Conservation (phyloP, 2,888 invertebrate species). For the Synergus itoensis region DNA sequence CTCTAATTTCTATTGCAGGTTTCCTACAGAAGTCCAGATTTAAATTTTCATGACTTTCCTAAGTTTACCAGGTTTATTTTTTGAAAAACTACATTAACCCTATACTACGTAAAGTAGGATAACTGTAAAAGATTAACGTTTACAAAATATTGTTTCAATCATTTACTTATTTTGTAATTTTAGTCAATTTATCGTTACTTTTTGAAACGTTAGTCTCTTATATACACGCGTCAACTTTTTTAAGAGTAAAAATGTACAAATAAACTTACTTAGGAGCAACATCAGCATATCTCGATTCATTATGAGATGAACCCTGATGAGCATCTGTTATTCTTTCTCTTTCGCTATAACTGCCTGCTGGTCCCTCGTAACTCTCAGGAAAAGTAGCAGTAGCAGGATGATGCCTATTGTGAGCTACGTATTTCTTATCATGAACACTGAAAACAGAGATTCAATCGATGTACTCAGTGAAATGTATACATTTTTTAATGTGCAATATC, state of each 20-base stretch:
- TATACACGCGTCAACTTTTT: neutral
- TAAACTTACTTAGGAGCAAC: conserved; percentile 91
- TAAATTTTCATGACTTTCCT: too few relatives aligned
- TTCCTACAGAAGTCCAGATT: too few relatives aligned
- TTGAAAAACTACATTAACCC: too few relatives aligned
- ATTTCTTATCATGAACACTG: conserved; percentile 75
- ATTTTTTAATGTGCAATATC: conserved; percentile 16
- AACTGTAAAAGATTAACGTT: neutral
- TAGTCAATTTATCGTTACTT: neutral
- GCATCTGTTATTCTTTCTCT: conserved; percentile 72
- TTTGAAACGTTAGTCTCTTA: conserved; percentile 15
- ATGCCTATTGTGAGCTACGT: conserved; percentile 79
- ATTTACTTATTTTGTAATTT: neutral
- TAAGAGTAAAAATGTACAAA: neutral
- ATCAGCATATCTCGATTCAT: conserved; percentile 89
- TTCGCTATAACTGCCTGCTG: conserved; percentile 77
- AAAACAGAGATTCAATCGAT: conserved; percentile 56
- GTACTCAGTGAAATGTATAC: neutral
- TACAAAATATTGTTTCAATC: neutral
- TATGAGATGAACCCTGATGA: conserved; percentile 78
- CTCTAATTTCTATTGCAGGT: neutral
- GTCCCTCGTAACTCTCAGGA: conserved; percentile 78
- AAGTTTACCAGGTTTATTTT: too few relatives aligned
- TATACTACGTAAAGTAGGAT: neutral
- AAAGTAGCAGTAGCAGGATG: conserved; percentile 74